Conservation (phyloP, 92 coral and sea anemone species). For the Porites lobata region DNA sequence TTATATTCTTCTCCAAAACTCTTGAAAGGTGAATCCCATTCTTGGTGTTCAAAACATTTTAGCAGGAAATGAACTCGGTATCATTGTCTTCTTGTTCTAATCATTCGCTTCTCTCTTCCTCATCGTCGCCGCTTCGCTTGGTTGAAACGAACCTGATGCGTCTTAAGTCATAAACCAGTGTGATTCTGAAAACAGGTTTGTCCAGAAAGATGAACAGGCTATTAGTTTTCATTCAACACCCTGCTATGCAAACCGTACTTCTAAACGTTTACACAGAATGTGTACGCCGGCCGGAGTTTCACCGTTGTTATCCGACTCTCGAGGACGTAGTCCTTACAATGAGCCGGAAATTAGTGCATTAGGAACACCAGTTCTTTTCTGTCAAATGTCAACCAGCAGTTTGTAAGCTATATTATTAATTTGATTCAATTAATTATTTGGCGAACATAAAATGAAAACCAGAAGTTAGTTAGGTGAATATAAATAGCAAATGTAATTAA, state of each 20-base stretch:
- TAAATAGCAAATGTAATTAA: too few relatives aligned
- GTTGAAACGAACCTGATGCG: slow-evolving; percentile 1
- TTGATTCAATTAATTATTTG: too few relatives aligned
- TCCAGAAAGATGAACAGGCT: not conserved
- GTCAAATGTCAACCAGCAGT: slow-evolving; percentile 24
- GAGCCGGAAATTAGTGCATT: not conserved
- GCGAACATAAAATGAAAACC: too few relatives aligned
- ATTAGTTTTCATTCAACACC: slow-evolving; percentile 26
- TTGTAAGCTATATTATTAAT: not conserved
- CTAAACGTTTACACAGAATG: not conserved
- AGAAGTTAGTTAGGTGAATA: too few relatives aligned
- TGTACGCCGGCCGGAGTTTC: slow-evolving; percentile 3
- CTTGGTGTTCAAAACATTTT: not conserved
- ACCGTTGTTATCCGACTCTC: not conserved
- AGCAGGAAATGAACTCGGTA: slow-evolving; percentile 12
- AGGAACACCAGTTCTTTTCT: slow-evolving; percentile 28
- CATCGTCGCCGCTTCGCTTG: not conserved
- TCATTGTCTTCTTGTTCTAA: slow-evolving; percentile 3
- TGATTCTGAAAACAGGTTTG: not conserved
- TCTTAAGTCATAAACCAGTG: not conserved
- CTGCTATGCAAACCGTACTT: not conserved
- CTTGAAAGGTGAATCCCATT: not conserved
- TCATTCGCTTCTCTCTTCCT: not conserved
- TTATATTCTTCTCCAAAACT: slow-evolving; percentile 7
- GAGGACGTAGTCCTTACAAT: not conserved